Evolutionary conservation across 1,140 invertebrate species (phyloP), one percentile per base, ranked within the genome.

Genomic region (Trichonephila clavipes): DNA sequence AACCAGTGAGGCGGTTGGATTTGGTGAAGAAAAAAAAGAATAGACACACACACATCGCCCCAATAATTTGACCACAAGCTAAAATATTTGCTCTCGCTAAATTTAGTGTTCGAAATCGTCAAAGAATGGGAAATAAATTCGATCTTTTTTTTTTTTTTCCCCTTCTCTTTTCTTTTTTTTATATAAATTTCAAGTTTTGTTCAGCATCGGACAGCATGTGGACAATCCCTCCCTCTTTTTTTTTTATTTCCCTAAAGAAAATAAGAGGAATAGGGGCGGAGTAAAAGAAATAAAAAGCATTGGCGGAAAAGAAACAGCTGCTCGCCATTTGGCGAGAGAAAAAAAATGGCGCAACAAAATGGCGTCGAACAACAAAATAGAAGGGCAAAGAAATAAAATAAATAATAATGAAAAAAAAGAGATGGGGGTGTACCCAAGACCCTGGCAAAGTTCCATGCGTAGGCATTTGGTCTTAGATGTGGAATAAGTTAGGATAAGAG

Each of bases 271-370:
- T 34, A 69, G 59, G 44, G 62, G 21, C n/a, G 24, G 28, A 16
- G 24, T 24, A 24, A 40, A 34, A 77, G 61, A 40, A 87, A 87
- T 59, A 87, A 69, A 72, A 69, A 90, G 28, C 28, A 59, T 61
- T 81, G 88, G 72, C 69, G 88, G 88, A 90, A 90, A 77, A 90
- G 88, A 90, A 90, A 81, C 88, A 90, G 88, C 88, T 90, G 88
- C 69, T 90, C 24, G 88, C 88, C 88, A 90, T 90, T 81, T 81
- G 88, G 88, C 69, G 69, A 66, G 21, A 40, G 34, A 40, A 58
- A 88, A 90, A 81, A 81, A 34, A 64, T 58, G 40, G n/a, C 10
- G 82, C 40, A 83, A 83, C 51, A 88, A 88, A 44, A 88, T 18
- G 24, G 34, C 59, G 21, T 16, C n/a, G 34, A 64, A 61, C 59